phyloP scores from a whole-genome alignment of 2,888 invertebrate species.

The Nemotelus pantherinus region DNA sequence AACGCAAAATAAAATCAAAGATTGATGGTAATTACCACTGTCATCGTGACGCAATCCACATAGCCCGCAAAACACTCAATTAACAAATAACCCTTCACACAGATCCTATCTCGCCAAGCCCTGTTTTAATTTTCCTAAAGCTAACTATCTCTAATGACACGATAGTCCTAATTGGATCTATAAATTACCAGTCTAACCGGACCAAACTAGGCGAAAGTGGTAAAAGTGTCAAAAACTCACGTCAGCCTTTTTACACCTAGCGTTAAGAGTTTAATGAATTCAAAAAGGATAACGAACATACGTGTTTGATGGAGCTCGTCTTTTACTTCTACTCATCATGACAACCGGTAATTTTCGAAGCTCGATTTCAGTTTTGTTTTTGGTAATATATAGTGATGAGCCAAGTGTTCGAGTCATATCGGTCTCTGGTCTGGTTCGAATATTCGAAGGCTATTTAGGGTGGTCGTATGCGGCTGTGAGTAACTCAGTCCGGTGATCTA shows the following conservation, averaged over 20 bases:
- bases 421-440: background rate
- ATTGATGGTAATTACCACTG: slow-evolving; percentile 33
- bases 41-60: slow-evolving; percentile 22
- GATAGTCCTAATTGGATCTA: slow-evolving; percentile 45
- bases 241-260: slow-evolving; percentile 28
- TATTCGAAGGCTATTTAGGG: slow-evolving; percentile 12
- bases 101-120: slow-evolving; percentile 28
- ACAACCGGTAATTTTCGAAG: slow-evolving; percentile 23
- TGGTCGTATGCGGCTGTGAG: background rate
- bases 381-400: background rate
- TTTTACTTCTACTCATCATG: background rate
- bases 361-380: slow-evolving; percentile 17
- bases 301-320: background rate
- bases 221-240: slow-evolving; percentile 42
- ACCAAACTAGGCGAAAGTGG: slow-evolving; percentile 36
- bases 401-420: background rate
- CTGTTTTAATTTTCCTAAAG: slow-evolving; percentile 25
- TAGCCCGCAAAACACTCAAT: slow-evolving; percentile 32
- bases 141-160: slow-evolving; percentile 41
- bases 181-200: slow-evolving; percentile 39
- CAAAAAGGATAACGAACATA: background rate
- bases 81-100: slow-evolving; percentile 41
- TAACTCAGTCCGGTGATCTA: background rate
- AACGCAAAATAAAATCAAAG: slow-evolving; percentile 17
- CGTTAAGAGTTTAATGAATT: slow-evolving; percentile 23